Base-by-base conservation (phyloP, 2,888 invertebrate species). In the Xestoiulus laeticollis region DNA sequence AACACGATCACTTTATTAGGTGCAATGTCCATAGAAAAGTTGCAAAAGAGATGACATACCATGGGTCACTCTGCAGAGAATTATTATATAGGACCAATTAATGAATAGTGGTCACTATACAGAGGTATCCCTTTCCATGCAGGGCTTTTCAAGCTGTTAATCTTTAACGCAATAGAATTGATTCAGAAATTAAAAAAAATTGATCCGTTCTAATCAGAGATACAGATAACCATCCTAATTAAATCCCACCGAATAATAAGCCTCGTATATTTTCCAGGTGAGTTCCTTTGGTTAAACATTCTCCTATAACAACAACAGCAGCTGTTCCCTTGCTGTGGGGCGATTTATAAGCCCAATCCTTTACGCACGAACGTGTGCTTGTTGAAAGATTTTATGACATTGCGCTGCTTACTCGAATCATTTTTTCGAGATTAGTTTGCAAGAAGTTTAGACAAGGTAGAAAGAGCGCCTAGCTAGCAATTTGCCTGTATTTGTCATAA, bases 401-500 rank as follows among this genome's bases (percentile, higher is more conserved):
- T 48, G 4, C 48, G 19, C 5, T 48, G 16, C 48, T 48, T 48
- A 19, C 48, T 16, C 19, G 19, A 48, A 16, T 14, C 48, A 43
- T 43, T 2, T 68, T 68, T 68, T 68, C 10, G 22, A 68, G 22
- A 68, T 22, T n/a, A 22, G 22, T 5, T 12, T 68, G n/a, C 5
- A 19, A 1, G n/a, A 26, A 19, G 22, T 68, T 68, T 19, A 26
- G 22, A 22, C 59, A 68, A 68, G 59, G 22, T 68, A 22, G n/a
- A 19, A 53, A 38, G 38, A 53, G 53, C 4, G 48, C 48, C 48
- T 8, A 4, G 48, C 53, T 19, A 53, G 53, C 53, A 59, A 59
- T 59, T 59, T 59, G 53, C n/a, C n/a, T 59, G 53, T 22, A 68
- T 68, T 68, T 22, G 59, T 68, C 59, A 22, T 68, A 68, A 68